Evolutionary conservation across 2,888 invertebrate genomes (phyloP).

Genomic region (Platycheirus albimanus): DNA sequence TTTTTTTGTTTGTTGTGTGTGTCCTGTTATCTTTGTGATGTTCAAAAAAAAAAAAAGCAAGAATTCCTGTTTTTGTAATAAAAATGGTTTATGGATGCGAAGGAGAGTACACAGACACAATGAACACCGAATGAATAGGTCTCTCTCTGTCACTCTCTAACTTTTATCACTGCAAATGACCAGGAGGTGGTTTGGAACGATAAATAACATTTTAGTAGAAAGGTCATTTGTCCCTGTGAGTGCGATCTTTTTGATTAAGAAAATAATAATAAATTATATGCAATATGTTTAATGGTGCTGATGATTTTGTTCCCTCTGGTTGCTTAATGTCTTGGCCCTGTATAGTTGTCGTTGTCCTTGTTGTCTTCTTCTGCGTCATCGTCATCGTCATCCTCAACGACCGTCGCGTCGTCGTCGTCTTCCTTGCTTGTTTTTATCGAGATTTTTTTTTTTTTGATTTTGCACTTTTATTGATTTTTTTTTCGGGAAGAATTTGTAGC

Average conservation of each 20-base stretch:
- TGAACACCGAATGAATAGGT: no score
- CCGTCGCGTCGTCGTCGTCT: no score
- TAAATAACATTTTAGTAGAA: constrained; percentile 67
- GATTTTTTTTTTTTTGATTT: constrained; percentile 25
- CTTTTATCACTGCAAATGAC: constrained; percentile 9
- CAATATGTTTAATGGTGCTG: constrained; percentile 73
- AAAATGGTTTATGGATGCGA: constrained; percentile 61
- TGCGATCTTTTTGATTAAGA: constrained; percentile 72
- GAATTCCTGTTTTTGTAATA: constrained; percentile 60
- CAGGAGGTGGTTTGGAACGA: constrained; percentile 45
- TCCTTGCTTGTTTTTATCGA: constrained; percentile 43
- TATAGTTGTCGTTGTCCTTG: background rate
- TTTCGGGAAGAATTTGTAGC: constrained; percentile 18
- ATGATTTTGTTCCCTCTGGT: constrained; percentile 58
- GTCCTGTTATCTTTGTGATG: constrained; percentile 21
- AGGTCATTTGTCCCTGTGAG: constrained; percentile 64
- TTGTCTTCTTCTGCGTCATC: constrained; percentile 12
- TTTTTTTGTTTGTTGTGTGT: constrained; percentile 2
- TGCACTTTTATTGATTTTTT: constrained; percentile 48
- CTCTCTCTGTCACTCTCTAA: no score
- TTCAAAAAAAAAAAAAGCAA: constrained; percentile 53
- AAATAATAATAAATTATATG: constrained; percentile 73
- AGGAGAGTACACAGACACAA: background rate
- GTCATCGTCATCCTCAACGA: no score
- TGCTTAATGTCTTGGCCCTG: constrained; percentile 12